Conservation (phyloP, 1,140 invertebrate species). For the Mactra quadrangularis region DNA sequence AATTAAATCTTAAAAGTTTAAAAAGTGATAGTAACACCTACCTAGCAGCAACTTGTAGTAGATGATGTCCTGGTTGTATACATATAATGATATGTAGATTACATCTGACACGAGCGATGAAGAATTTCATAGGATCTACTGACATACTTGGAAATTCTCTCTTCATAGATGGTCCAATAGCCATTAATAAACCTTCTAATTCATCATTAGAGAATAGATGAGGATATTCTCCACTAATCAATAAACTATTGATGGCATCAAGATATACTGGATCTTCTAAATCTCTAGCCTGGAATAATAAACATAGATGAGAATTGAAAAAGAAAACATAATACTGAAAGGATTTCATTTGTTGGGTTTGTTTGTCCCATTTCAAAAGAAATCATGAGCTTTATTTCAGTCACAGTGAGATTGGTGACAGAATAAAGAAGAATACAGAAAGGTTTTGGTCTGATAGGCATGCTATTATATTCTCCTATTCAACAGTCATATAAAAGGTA, state of each 20-base stretch:
- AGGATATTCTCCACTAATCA: constrained; percentile 83
- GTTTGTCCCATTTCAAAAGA: no score
- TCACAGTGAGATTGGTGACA: no score
- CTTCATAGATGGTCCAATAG: constrained; percentile 82
- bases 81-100: constrained; percentile 83
- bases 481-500: no score
- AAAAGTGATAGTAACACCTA: constrained; percentile 55
- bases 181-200: constrained; percentile 82
- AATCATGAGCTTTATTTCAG: no score
- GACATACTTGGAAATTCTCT: constrained; percentile 80
- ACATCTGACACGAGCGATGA: constrained; percentile 81
- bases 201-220: constrained; percentile 84
- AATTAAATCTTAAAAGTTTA: no score
- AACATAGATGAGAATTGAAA: no score
- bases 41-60: constrained; percentile 79
- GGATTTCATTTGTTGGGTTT: no score
- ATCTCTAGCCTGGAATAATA: constrained; percentile 75
- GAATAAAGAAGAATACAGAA: no score
- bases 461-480: no score
- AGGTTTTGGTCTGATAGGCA: no score
- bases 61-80: constrained; percentile 78
- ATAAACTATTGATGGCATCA: constrained; percentile 82
- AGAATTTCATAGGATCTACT: constrained; percentile 82
- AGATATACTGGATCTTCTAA: constrained; percentile 80
- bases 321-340: no score